Evolutionary conservation across 1,140 invertebrate species (phyloP), one percentile per base, ranked within the genome.

Genomic region (Delia radicum): DNA sequence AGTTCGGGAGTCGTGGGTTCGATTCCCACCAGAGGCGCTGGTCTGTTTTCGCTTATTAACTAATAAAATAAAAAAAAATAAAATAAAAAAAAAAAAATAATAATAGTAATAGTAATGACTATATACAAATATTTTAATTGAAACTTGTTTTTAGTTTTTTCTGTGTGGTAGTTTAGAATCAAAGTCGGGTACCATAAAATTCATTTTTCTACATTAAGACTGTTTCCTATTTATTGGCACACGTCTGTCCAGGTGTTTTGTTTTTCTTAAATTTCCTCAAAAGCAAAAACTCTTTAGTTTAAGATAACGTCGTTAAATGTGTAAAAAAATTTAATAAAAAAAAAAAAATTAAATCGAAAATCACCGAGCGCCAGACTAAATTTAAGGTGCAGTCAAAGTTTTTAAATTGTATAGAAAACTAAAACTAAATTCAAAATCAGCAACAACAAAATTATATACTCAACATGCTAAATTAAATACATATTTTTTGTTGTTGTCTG

Each of bases 341-440:
- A 73, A 26, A 48, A 15, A 62, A n/a, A 74, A 33, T 21, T 13
- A 71, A 82, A 55, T 4, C 77, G 76, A 75, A 75, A 77, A 67
- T 61, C 48, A 55, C 42, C 46, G 42, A 62, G 71, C 28, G 73
- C 73, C 28, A 55, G 28, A 74, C 73, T 74, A 55, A 55, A 31
- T 61, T 55, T 74, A 62, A 61, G 73, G 42, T 31, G 48, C 71
- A 73, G 33, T 73, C 33, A 7, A 73, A 18, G 37, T 69, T 33
- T 69, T 69, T 21, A 69, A 69, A 67, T 67, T 31, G 18, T 67
- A 67, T 18, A n/a, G 7, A 65, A 29, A 46, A 26, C 55, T 61
- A 27, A 73, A 74, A 65, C 61, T 75, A 73, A 76, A 74, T 42
- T 21, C 74, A 62, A 74, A 37, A 65, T 77, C 79, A 76, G 62